A percentile compares a stretch with the other conserved stretches of the same genome.
Conservation (phyloP, 2,113 vertebrate species). For the Epinephelus cyanopodus region DNA sequence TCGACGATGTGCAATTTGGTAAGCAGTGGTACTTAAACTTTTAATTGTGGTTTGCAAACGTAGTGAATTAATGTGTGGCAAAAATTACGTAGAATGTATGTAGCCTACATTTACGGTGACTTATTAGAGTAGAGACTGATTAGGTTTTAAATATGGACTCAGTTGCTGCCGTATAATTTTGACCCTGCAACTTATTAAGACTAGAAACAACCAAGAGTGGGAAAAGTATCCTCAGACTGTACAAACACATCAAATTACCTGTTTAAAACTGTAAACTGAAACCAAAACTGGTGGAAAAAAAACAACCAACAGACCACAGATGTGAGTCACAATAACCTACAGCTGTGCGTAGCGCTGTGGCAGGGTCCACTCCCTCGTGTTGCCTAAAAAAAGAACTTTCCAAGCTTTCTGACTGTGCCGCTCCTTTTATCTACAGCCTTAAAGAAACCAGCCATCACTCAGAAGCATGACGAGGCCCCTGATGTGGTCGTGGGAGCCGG, state of each 20-base stretch:
- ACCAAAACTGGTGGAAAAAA: too few relatives aligned
- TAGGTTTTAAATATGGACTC: not conserved
- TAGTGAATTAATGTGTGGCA: not conserved
- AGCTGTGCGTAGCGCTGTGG: too few relatives aligned
- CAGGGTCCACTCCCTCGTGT: not conserved
- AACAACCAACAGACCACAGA: too few relatives aligned
- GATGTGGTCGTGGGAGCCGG: constrained; percentile 58
- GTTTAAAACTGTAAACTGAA: not conserved
- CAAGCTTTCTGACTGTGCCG: not conserved
- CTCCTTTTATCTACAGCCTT: constrained; percentile 66
- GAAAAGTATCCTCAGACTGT: not conserved
- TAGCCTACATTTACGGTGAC: not conserved
- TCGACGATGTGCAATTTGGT: constrained; percentile 91
- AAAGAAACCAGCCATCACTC: constrained; percentile 85
- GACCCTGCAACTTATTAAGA: not conserved
- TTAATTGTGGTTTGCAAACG: not conserved
- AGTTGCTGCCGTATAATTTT: not conserved
- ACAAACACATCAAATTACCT: not conserved
- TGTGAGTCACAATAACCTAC: too few relatives aligned
- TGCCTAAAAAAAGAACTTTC: not conserved
- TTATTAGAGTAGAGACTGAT: not conserved
- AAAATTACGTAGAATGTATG: not conserved
- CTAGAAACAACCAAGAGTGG: not conserved
- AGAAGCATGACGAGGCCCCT: constrained; percentile 71
- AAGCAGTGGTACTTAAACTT: constrained; percentile 32